Percentiles rank a stretch among this genome's conserved stretches.
These are phyloP conservation scores for Argentina silus DNA, from an alignment of 2,797 vertebrate species.

Conservation along the genomic window DNA sequence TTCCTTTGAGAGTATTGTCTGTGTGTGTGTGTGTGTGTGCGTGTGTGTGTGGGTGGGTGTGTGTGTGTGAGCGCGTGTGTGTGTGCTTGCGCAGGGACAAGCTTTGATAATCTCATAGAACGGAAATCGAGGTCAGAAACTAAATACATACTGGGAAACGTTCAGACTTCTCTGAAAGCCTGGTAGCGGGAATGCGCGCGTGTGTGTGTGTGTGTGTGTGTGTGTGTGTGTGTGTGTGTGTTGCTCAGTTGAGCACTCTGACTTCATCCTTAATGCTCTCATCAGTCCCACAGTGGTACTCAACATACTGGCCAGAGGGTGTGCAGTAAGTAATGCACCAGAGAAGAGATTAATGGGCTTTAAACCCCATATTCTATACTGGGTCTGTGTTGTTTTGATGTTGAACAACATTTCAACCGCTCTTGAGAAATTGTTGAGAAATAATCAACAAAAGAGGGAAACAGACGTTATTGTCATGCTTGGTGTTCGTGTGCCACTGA, in stretches of 20 bases:
- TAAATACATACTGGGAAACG: conserved; percentile 4
- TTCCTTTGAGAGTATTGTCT: conserved; percentile 12
- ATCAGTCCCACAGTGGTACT: neutral
- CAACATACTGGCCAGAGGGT: neutral
- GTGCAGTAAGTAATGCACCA: neutral
- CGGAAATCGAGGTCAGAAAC: conserved; percentile 22
- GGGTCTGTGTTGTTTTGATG: neutral
- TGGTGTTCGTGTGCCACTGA: neutral
- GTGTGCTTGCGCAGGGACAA: neutral
- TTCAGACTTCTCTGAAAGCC: neutral
- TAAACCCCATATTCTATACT: neutral
- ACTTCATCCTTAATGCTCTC: neutral
- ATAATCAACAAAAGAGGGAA: too few relatives aligned
- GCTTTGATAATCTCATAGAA: conserved; percentile 25
- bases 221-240: neutral
- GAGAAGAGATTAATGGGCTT: neutral
- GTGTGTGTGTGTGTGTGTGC: neutral
- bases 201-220: neutral
- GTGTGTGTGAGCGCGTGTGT: neutral
- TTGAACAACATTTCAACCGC: neutral
- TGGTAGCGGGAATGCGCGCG: neutral
- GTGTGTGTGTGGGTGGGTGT: neutral
- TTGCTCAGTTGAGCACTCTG: neutral
- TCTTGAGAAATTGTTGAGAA: too few relatives aligned
- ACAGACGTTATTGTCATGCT: neutral